Conservation (phyloP, 2,888 invertebrate species). For the Hyposoter didymator region DNA sequence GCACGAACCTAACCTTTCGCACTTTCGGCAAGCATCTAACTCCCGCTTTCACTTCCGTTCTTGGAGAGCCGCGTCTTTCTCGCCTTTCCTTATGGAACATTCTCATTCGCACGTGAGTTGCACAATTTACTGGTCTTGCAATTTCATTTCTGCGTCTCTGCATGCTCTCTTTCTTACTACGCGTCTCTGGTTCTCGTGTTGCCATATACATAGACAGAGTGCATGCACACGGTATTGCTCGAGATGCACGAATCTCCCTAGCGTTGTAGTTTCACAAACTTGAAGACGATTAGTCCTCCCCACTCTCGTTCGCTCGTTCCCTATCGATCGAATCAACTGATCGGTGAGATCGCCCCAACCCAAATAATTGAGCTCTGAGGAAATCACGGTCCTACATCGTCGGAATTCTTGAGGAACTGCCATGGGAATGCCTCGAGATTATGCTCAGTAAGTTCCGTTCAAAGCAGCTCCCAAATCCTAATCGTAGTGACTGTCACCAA, state of each 20-base stretch:
- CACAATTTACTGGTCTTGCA: conserved; percentile 45
- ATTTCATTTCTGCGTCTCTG: conserved; percentile 21
- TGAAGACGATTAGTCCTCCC: conserved; percentile 22
- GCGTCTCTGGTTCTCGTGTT: not conserved
- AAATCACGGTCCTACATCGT: not conserved
- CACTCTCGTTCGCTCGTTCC: conserved; percentile 10
- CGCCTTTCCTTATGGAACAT: conserved; percentile 23
- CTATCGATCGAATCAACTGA: not conserved
- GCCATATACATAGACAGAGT: not conserved
- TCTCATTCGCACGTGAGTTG: conserved; percentile 35
- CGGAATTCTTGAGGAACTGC: not conserved
- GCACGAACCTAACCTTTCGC: conserved; percentile 45
- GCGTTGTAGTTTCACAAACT: conserved; percentile 15
- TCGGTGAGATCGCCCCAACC: not conserved
- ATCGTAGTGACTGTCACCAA: not conserved
- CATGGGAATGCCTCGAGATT: not conserved
- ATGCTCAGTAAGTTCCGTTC: not conserved
- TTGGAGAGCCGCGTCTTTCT: conserved; percentile 23
- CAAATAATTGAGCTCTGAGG: not conserved
- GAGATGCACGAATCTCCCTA: conserved; percentile 30
- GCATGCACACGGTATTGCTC: conserved; percentile 14
- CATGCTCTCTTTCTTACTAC: conserved; percentile 5
- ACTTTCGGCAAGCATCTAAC: conserved; percentile 35
- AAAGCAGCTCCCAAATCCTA: not conserved
- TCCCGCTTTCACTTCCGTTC: conserved; percentile 34